Evolutionary conservation across 2,888 invertebrate genomes (phyloP).

Genomic region (Netelia inedita): DNA sequence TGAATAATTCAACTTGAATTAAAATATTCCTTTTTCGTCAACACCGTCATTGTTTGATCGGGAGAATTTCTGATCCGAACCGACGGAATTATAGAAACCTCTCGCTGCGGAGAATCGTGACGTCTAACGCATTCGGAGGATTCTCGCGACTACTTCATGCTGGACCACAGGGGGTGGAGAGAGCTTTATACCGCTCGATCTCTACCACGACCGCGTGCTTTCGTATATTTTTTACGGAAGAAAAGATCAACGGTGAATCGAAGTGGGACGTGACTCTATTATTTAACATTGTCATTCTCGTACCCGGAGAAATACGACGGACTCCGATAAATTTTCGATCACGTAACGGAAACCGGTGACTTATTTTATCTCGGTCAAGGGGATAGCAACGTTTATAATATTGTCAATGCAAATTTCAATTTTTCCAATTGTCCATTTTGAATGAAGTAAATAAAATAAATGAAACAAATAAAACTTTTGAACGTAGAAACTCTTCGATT

Average conservation of each 20-base stretch:
- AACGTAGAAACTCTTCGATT: background rate
- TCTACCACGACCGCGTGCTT: background rate
- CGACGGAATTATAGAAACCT: too few species aligned
- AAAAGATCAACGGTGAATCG: slow-evolving; percentile 26
- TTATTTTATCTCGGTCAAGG: too few species aligned
- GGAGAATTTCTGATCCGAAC: too few species aligned
- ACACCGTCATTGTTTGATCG: too few species aligned
- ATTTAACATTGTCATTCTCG: slow-evolving; percentile 23
- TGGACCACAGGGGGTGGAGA: background rate
- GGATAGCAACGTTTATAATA: too few species aligned
- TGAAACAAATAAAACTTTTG: background rate
- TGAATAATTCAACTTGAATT: too few species aligned
- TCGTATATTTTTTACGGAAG: slow-evolving; percentile 22
- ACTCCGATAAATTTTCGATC: background rate
- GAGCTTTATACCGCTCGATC: background rate
- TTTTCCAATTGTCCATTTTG: too few species aligned
- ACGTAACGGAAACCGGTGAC: too few species aligned
- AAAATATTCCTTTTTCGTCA: too few species aligned
- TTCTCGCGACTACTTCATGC: background rate
- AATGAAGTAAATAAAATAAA: too few species aligned
- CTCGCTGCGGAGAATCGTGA: slow-evolving; percentile 24
- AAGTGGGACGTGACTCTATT: slow-evolving; percentile 22
- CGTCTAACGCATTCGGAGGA: slow-evolving; percentile 2
- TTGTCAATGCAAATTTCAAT: too few species aligned
- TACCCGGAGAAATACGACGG: background rate